Evolutionary conservation across 2,797 vertebrate genomes (phyloP), one percentile per base, ranked within the genome.

Genomic region (Gila robusta): DNA sequence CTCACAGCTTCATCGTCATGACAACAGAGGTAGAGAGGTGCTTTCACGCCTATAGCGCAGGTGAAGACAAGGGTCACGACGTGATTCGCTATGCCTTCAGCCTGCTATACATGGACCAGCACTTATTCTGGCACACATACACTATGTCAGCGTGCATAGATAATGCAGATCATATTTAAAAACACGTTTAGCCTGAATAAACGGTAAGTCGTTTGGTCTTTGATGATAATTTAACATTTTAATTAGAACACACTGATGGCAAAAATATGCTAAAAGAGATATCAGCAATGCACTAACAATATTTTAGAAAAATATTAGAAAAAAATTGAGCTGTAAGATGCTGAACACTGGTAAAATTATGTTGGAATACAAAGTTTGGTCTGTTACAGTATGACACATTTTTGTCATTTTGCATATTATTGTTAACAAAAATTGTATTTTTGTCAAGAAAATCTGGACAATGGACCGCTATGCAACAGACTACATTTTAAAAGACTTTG

Each of bases 11-110:
- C 59, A 81, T 86, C 39, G 54, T 83, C 82, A 85, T 54, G 79
- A 62, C 83, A 76, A 83, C 78, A 21, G 44, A 83, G 26, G 83
- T 47, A 52, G 59, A 79, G 26, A 87, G 67, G 79, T 85, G 82
- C 77, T 12, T 88, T 89, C 73, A 82, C 73, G n/a, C 80, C 81
- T 85, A 66, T 85, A 77, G 62, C 23, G 77, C 54, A 76, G 86
- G 77, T 87, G 82, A 85, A 74, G 66, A 44, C 79, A 54, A 72
- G 82, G 86, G 78, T 85, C 52, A 71, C 23, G 35, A 41, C 3
- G 39, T 59, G 37, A 70, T 81, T 82, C 37, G 47, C 66, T 81
- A 23, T 82, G 78, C 19, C 37, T 56, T 77, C 37, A 81, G 70
- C 37, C 52, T 85, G 83, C 79, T 59, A 81, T 62, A 79, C 59